phyloP scores from a whole-genome alignment of 2,113 vertebrate species.

The Scopus umbretta region DNA sequence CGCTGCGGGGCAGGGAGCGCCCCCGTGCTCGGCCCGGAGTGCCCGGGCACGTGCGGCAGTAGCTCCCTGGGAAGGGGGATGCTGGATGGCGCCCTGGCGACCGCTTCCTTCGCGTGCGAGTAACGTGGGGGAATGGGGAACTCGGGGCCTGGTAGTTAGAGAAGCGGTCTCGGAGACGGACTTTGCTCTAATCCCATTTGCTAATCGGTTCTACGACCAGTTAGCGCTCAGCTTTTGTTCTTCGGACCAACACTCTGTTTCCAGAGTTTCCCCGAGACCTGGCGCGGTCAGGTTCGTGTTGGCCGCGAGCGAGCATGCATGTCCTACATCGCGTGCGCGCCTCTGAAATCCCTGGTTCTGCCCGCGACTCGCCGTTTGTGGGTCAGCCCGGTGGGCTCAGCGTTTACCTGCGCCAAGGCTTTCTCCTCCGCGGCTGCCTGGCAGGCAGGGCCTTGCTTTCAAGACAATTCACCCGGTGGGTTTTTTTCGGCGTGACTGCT shows the following conservation, averaged over 20 bases:
- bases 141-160: background rate
- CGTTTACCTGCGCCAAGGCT: no score
- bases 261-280: no score
- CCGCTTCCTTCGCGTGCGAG: background rate
- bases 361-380: no score
- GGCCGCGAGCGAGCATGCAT: rapidly evolving
- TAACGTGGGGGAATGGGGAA: background rate
- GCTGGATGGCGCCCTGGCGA: rapidly evolving
- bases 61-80: background rate
- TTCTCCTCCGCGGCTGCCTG: rapidly evolving
- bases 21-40: no score
- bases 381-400: background rate
- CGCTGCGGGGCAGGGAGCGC: rapidly evolving
- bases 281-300: no score
- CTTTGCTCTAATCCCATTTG: background rate
- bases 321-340: rapidly evolving
- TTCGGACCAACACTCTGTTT: background rate
- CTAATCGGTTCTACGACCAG: background rate
- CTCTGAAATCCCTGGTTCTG: rapidly evolving
- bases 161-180: background rate
- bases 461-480: no score
- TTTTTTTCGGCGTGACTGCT: background rate
- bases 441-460: background rate
- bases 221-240: background rate
- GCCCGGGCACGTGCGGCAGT: rapidly evolving